Percentiles rank a stretch among this genome's conserved stretches.
Evolutionary conservation across 2,113 vertebrate genomes (phyloP).

Genomic region (Cyanoramphus novaezelandiae): DNA sequence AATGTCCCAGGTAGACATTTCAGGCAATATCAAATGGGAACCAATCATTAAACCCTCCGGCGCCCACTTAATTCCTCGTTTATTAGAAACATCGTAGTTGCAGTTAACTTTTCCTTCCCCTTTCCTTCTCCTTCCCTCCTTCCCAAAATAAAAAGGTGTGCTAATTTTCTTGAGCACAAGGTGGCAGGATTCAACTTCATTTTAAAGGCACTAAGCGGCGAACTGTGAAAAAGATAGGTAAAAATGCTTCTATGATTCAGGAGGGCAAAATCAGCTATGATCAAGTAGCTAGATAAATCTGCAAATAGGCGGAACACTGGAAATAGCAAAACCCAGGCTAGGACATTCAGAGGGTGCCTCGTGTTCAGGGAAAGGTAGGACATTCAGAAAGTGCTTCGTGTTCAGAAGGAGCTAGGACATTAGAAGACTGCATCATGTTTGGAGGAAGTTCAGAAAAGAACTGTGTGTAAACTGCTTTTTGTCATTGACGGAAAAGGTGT

Average conservation of each 20-base stretch:
- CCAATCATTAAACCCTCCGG: neutral
- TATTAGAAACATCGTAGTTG: neutral
- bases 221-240: neutral
- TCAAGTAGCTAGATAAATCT: neutral
- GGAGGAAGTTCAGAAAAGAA: neutral
- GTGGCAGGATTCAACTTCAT: conserved; percentile 69
- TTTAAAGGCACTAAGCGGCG: neutral
- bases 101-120: neutral
- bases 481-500: neutral
- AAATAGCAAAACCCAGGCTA: neutral
- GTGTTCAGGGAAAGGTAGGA: neutral
- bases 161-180: conserved; percentile 66
- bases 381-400: fast-evolving
- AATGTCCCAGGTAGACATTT: neutral
- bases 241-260: neutral
- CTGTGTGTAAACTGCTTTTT: neutral
- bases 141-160: neutral
- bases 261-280: conserved; percentile 34
- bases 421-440: fast-evolving
- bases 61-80: neutral
- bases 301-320: neutral
- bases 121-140: neutral
- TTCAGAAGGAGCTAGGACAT: neutral
- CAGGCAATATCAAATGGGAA: fast-evolving
- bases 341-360: fast-evolving